Conservation (phyloP, 2,888 invertebrate genomes). For the Orthosia incerta region DNA sequence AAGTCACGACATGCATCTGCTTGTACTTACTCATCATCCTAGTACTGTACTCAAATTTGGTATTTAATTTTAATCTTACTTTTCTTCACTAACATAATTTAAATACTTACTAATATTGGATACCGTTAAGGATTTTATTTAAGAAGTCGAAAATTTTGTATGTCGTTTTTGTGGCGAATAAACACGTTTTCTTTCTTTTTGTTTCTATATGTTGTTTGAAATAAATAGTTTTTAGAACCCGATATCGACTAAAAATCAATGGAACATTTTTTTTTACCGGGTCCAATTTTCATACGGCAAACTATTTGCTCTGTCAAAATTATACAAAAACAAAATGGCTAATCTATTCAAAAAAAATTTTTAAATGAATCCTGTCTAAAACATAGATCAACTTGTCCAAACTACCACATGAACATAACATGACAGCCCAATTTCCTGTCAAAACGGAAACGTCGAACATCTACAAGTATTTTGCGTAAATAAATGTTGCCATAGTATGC, state of each 20-base stretch:
- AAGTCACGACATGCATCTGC: too few relatives aligned
- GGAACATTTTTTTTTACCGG: neutral
- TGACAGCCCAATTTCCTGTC: slow-evolving; percentile 47
- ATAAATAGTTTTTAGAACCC: neutral
- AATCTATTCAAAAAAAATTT: neutral
- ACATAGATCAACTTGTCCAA: slow-evolving; percentile 11
- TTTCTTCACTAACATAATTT: too few relatives aligned
- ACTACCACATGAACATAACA: slow-evolving; percentile 27
- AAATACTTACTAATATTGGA: too few relatives aligned
- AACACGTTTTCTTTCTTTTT: too few relatives aligned
- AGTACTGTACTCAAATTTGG: too few relatives aligned
- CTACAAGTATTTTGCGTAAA: slow-evolving; percentile 43
- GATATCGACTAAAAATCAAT: neutral
- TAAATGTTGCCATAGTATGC: slow-evolving; percentile 16
- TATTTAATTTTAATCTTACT: too few relatives aligned
- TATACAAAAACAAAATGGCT: neutral
- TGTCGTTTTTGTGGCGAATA: too few relatives aligned
- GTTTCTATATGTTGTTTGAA: slow-evolving; percentile 19
- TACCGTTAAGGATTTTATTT: too few relatives aligned
- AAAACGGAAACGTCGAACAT: slow-evolving; percentile 43
- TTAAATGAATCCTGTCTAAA: neutral
- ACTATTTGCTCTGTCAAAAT: neutral
- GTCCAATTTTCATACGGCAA: neutral
- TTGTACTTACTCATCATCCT: too few relatives aligned
- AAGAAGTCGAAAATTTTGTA: too few relatives aligned